A percentile compares a stretch with the other conserved stretches of the same genome.
phyloP scores from a whole-genome alignment of 2,113 vertebrate genomes.

The Elephas maximus region DNA sequence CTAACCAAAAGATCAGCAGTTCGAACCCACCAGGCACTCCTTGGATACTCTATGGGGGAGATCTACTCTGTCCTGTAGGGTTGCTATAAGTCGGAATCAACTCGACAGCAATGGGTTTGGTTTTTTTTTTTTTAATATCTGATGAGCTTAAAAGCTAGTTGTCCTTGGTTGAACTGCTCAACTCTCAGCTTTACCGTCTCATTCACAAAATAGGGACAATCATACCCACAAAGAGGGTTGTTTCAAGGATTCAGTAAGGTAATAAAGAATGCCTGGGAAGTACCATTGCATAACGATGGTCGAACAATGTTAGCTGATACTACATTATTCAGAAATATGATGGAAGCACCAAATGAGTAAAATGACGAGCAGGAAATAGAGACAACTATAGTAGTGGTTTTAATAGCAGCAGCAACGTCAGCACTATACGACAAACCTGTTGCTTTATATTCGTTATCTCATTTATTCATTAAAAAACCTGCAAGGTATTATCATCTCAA shows the following conservation, averaged over 20 bases:
- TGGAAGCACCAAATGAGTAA: neutral
- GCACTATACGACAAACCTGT: neutral
- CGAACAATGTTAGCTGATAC: neutral
- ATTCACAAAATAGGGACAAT: neutral
- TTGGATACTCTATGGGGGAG: too few species aligned
- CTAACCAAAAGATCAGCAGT: too few species aligned
- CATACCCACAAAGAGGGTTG: rapidly evolving
- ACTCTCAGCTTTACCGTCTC: neutral
- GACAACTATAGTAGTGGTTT: rapidly evolving
- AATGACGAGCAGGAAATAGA: neutral
- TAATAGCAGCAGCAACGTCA: neutral
- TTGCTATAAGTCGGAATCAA: too few species aligned
- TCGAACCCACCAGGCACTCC: too few species aligned
- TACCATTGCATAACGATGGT: neutral
- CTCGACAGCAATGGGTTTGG: too few species aligned
- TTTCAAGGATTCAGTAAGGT: neutral
- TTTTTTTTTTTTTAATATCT: too few species aligned
- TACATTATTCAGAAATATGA: neutral
- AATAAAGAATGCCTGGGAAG: neutral
- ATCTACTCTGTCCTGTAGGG: too few species aligned
- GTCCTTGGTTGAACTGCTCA: neutral
- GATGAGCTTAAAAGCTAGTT: neutral
- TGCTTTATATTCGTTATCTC: neutral
- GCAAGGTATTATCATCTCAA: neutral
- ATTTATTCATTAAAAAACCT: neutral